phyloP scores from a whole-genome alignment of 2,113 vertebrate species.

The Phainopepla nitens region DNA sequence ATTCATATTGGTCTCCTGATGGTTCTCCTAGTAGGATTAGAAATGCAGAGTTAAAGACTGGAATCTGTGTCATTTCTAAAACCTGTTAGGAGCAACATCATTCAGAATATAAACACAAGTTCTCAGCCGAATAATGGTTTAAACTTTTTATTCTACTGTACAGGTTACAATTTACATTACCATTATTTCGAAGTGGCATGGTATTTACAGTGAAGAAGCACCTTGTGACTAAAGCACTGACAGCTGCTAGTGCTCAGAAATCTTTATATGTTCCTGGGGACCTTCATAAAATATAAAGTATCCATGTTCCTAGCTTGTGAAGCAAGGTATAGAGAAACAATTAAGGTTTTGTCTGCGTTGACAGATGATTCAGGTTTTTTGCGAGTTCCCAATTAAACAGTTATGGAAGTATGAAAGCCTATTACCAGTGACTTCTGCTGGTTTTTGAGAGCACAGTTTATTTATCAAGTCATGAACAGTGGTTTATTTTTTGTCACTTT shows the following conservation, averaged over 20 bases:
- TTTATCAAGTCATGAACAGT: not conserved
- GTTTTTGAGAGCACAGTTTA: not conserved
- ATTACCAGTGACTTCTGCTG: not conserved
- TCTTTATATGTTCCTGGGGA: slow-evolving; percentile 44
- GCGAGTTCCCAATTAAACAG: slow-evolving; percentile 19
- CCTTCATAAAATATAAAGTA: slow-evolving; percentile 20
- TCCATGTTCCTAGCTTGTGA: slow-evolving; percentile 50
- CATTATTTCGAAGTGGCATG: slow-evolving; percentile 45
- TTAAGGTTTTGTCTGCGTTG: slow-evolving; percentile 1
- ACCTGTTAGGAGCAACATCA: not conserved
- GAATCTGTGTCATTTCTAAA: not conserved
- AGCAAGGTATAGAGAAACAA: slow-evolving; percentile 54
- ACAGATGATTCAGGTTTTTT: slow-evolving; percentile 43
- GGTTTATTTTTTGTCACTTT: not conserved
- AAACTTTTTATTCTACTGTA: not conserved
- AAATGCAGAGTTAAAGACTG: not conserved
- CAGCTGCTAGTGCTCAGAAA: slow-evolving; percentile 62
- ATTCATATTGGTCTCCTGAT: not conserved
- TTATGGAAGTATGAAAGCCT: not conserved
- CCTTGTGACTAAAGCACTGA: slow-evolving; percentile 68
- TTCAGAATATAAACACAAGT: not conserved
- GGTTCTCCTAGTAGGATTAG: not conserved
- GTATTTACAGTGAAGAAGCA: slow-evolving; percentile 37
- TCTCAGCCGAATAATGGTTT: not conserved
- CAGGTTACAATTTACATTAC: slow-evolving; percentile 22